These are phyloP conservation scores for Psilanteris sp. DNA, from an alignment of 1,140 invertebrate species.

Conservation along the genomic window DNA sequence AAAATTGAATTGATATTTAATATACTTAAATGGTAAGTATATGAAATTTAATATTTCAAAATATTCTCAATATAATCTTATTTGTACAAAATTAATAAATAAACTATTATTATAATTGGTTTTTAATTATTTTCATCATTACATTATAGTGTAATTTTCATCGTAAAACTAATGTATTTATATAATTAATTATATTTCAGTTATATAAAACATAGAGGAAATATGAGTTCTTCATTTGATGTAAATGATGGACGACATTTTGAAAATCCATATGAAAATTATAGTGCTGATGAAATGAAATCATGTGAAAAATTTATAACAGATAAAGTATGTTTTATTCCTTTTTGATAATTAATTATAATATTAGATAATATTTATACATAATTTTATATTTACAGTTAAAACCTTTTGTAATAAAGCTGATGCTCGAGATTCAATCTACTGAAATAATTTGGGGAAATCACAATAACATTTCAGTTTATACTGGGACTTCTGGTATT, in stretches of 20 bases:
- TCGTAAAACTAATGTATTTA: too few relatives aligned
- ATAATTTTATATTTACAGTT: neutral
- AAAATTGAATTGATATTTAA: too few relatives aligned
- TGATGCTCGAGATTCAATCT: constrained; percentile 64
- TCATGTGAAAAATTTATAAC: neutral
- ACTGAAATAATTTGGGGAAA: constrained; percentile 66
- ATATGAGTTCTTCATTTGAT: constrained; percentile 38
- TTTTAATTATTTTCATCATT: too few relatives aligned
- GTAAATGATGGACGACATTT: constrained; percentile 44
- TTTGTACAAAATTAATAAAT: too few relatives aligned
- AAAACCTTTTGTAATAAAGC: constrained; percentile 39
- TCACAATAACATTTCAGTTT: constrained; percentile 77
- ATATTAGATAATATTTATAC: too few relatives aligned
- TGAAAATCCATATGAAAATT: constrained; percentile 39
- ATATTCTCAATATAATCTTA: too few relatives aligned
- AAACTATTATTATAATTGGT: too few relatives aligned
- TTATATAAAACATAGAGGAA: too few relatives aligned
- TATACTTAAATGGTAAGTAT: too few relatives aligned
- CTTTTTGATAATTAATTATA: neutral
- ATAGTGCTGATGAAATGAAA: constrained; percentile 2
- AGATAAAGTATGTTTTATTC: constrained; percentile 17
- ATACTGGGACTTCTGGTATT: constrained; percentile 81
- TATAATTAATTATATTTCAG: too few relatives aligned
- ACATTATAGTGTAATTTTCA: too few relatives aligned
- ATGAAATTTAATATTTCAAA: too few relatives aligned